Conservation (phyloP, 92 coral and sea anemone species). For the Diadumene lineata region DNA sequence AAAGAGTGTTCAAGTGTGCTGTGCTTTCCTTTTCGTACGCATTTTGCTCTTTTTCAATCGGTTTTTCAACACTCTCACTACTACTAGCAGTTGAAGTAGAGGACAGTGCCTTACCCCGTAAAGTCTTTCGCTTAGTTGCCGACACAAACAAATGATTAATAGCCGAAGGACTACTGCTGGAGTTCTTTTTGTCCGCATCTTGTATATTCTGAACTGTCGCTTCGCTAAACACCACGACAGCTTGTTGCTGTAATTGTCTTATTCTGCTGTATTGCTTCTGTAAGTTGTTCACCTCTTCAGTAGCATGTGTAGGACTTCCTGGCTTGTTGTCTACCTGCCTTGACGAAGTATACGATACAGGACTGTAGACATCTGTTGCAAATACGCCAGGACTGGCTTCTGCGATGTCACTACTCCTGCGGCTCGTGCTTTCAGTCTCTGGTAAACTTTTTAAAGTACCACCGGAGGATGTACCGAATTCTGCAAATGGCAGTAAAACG, state of each 20-base stretch:
- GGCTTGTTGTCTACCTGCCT: constrained; percentile 59
- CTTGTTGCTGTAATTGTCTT: constrained; percentile 96
- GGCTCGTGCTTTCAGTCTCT: constrained; percentile 53
- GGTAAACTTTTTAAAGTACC: constrained; percentile 37
- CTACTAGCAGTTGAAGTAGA: constrained; percentile 32
- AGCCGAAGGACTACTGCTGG: constrained; percentile 72
- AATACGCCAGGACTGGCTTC: constrained; percentile 92
- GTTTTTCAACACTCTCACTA: constrained; percentile 35
- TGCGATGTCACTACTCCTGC: constrained; percentile 67
- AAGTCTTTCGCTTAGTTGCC: constrained; percentile 65
- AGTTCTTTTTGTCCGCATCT: constrained; percentile 74
- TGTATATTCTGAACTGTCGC: constrained; percentile 84
- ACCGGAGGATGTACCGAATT: constrained; percentile 43
- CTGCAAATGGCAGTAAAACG: constrained; percentile 86
- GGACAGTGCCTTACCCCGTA: constrained; percentile 51
- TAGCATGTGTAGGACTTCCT: constrained; percentile 22
- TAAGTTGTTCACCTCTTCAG: constrained; percentile 66
- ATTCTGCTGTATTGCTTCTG: constrained; percentile 92
- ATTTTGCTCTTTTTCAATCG: constrained; percentile 54
- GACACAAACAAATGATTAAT: constrained; percentile 94
- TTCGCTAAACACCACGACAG: constrained; percentile 93
- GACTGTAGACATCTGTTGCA: constrained; percentile 84
- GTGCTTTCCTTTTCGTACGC: constrained; percentile 76
- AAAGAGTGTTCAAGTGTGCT: constrained; percentile 83
- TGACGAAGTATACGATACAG: constrained; percentile 63